These are phyloP conservation scores for Botia kubotai DNA, from an alignment of 2,797 vertebrate species.

Conservation along the genomic window DNA sequence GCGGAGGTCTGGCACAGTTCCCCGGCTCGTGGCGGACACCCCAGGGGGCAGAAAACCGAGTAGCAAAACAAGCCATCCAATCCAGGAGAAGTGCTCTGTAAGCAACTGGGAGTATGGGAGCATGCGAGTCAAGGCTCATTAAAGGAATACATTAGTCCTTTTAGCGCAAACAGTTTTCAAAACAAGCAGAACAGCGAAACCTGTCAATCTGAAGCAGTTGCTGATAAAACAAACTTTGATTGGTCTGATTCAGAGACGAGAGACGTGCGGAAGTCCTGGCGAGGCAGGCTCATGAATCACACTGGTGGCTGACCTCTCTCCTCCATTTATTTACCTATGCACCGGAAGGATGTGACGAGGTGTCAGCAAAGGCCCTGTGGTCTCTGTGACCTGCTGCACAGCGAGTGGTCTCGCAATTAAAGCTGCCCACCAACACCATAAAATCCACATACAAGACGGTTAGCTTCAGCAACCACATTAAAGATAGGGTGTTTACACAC, in stretches of 20 bases:
- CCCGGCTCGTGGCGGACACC: conserved; percentile 44
- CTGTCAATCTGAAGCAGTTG: conserved; percentile 40
- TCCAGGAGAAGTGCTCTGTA: conserved; percentile 51
- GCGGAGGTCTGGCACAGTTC: conserved; percentile 47
- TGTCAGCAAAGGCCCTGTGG: conserved; percentile 33
- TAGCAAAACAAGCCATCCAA: conserved; percentile 54
- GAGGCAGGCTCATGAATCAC: conserved; percentile 40
- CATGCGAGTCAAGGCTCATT: conserved; percentile 60
- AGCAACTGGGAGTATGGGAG: conserved; percentile 42
- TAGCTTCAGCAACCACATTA: conserved; percentile 44
- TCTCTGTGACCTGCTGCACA: conserved; percentile 33
- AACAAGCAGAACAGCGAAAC: conserved; percentile 47
- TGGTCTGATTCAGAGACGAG: conserved; percentile 31
- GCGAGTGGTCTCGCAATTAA: conserved; percentile 46
- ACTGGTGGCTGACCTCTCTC: conserved; percentile 56
- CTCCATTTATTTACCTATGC: conserved; percentile 67
- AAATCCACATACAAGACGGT: conserved; percentile 41
- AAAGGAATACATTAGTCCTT: conserved; percentile 59
- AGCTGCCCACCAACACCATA: conserved; percentile 22
- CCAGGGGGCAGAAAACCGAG: conserved; percentile 40
- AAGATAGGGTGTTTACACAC: conserved; percentile 51
- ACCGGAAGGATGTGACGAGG: conserved; percentile 48
- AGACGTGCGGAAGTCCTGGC: conserved; percentile 59
- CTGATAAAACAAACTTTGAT: conserved; percentile 45
- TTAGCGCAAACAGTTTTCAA: conserved; percentile 33